These are phyloP conservation scores for Phenganax marumi DNA, from an alignment of 92 coral and sea anemone genomes.

Conservation along the genomic window DNA sequence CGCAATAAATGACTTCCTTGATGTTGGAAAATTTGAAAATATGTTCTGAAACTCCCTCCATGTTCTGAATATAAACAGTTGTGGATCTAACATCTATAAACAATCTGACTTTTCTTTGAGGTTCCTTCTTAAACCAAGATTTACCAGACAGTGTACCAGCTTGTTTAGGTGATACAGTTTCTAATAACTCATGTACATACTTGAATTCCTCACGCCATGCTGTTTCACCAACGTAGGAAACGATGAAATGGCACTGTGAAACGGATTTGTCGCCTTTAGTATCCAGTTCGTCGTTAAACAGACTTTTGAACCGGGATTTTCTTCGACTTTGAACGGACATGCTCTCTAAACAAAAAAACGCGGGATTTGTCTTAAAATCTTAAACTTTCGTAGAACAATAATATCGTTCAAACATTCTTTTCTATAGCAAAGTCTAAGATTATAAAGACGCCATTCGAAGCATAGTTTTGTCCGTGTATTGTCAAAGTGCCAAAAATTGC, in stretches of 20 bases:
- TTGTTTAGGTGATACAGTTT: constrained; percentile 4
- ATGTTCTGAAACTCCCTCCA: background rate
- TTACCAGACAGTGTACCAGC: background rate
- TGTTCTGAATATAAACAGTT: constrained; percentile 5
- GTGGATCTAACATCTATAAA: constrained; percentile 12
- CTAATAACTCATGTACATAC: background rate
- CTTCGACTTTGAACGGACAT: constrained; percentile 10
- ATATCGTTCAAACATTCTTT: background rate
- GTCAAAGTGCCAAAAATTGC: too few relatives aligned
- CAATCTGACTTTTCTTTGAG: constrained; percentile 6
- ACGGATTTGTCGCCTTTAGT: background rate
- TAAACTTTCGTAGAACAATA: background rate
- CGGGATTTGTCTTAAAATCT: background rate
- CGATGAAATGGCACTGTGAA: background rate
- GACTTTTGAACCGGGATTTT: constrained; percentile 7
- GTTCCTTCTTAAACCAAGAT: constrained; percentile 14
- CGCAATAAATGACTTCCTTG: constrained; percentile 29
- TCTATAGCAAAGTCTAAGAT: background rate
- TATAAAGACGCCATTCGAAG: too few relatives aligned
- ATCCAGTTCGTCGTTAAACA: background rate
- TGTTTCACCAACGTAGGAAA: constrained; percentile 7
- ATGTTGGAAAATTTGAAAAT: constrained; percentile 8
- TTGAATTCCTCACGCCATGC: constrained; percentile 17
- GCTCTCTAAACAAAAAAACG: background rate
- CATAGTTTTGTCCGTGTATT: too few relatives aligned